Conservation (phyloP, 2,113 vertebrate species). For the Lagopus leucura region DNA sequence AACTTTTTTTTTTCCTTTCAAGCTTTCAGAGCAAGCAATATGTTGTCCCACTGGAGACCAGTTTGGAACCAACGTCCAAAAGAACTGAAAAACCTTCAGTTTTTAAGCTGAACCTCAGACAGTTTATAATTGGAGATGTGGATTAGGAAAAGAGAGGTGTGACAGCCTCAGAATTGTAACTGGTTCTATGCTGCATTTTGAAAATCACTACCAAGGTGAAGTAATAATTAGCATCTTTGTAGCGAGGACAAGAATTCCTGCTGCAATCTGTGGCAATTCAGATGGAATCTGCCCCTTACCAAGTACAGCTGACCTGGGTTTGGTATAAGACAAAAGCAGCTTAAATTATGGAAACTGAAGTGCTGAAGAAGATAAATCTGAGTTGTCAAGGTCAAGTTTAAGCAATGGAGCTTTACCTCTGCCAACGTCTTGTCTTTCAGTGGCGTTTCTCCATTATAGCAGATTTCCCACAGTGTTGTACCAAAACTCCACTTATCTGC, state of each 20-base stretch:
- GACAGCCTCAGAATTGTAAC: not conserved
- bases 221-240: not conserved
- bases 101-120: not conserved
- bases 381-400: not conserved
- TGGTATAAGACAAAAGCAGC: not conserved
- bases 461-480: slow-evolving; percentile 98
- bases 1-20: not conserved
- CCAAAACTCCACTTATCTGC: slow-evolving; percentile 99
- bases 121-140: not conserved
- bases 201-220: not conserved
- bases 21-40: not conserved
- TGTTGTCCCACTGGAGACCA: not conserved
- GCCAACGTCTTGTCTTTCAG: slow-evolving; percentile 95
- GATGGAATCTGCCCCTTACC: not conserved
- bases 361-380: not conserved
- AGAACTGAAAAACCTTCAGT: not conserved
- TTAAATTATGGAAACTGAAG: not conserved
- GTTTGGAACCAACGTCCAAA: not conserved
- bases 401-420: slow-evolving; percentile 80
- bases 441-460: slow-evolving; percentile 93
- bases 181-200: not conserved
- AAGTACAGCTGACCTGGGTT: not conserved
- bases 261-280: not conserved
- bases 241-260: not conserved
- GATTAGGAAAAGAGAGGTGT: not conserved